Percentiles rank a stretch among this genome's conserved stretches.
Evolutionary conservation across 2,888 invertebrate genomes (phyloP).

Genomic region (Orthosia gracilis): DNA sequence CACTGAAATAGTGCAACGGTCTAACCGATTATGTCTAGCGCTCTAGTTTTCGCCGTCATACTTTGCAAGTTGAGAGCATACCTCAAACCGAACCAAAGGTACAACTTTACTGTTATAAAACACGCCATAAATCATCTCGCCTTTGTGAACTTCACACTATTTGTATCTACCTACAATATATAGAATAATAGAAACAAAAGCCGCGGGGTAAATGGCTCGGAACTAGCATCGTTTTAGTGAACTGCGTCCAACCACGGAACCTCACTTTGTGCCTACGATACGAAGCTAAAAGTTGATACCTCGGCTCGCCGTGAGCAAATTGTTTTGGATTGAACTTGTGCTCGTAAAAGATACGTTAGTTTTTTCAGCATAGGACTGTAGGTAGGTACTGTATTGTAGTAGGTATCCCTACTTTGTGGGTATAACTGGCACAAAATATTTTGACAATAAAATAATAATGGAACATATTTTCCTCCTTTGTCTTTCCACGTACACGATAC

Average conservation of each 20-base stretch:
- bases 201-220: conserved; percentile 76
- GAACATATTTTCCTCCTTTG: not conserved
- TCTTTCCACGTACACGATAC: no score
- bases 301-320: conserved; percentile 28
- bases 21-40: not conserved
- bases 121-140: conserved; percentile 45
- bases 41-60: not conserved
- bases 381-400: no score
- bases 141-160: conserved; percentile 58
- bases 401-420: no score
- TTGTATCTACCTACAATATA: conserved; percentile 39
- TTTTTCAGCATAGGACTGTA: not conserved
- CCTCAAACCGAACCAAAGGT: conserved; percentile 25
- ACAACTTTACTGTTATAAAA: conserved; percentile 45
- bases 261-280: conserved; percentile 38
- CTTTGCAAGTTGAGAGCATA: conserved; percentile 7
- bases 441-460: no score
- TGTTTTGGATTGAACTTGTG: conserved; percentile 26
- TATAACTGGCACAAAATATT: no score
- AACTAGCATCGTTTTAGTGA: conserved; percentile 75
- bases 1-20: not conserved
- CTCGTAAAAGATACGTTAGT: not conserved
- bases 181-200: conserved; percentile 72
- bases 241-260: conserved; percentile 53
- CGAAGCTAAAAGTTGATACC: conserved; percentile 26